Base-by-base conservation (phyloP, 2,113 vertebrate genomes). In the Anolis carolinensis region DNA sequence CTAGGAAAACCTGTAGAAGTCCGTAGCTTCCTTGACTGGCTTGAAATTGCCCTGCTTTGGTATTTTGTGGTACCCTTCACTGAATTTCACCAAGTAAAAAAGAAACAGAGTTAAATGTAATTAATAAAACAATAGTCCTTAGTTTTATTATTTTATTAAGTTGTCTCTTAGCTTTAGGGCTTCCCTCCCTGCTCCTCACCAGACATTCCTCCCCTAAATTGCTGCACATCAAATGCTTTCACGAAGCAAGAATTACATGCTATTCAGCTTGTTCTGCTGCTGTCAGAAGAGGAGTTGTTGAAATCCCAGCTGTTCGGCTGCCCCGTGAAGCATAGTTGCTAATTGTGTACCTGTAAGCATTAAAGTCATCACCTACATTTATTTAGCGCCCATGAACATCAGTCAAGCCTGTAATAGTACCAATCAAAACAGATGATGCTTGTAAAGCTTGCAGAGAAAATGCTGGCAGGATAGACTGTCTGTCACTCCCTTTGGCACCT, bases 371-470 rank as follows among this genome's bases (percentile, higher is more conserved):
- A 32, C 84, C 44, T 85, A 16, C 44, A 72, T 87, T 75, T 89
- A 88, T 6, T 86, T 87, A 7, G 86, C 70, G 73, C 83, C 4
- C 50, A 55, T 86, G 79, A 75, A 62, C n/a, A 89, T 79, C 70
- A 90, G 86, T 91, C 16, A 86, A 21, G 5, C 86, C 16, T 86
- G n/a, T 84, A 44, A 20, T 59, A 52, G 36, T 7, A 68, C n/a
- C 44, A 86, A 36, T 68, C 36, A 86, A 82, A 89, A 23, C 83
- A 84, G 9, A 85, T 90, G n/a, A 83, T 79, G 52, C 48, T 87
- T 86, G 55, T 55, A 52, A 1, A 25, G 39, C 71, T 84, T 82
- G 72, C 63, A 84, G 87, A 11, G 52, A 50, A 83, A 70, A 68
- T 85, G 25, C 1, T 80, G 1, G 20, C 52, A 23, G 63, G 20